Evolutionary conservation across 2,113 vertebrate species (phyloP).

Genomic region (Chloropsis hardwickii): DNA sequence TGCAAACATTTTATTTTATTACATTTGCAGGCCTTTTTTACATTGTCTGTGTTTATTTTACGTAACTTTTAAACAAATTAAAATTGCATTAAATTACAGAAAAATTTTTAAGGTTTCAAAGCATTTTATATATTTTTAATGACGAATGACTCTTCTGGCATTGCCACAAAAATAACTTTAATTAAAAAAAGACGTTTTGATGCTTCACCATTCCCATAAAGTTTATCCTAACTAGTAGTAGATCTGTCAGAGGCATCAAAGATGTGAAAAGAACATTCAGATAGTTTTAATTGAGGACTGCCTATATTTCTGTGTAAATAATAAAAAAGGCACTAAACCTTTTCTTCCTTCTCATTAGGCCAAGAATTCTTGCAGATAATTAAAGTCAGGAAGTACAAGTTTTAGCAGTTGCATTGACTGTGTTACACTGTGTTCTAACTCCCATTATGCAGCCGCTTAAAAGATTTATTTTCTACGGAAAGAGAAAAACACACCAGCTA

Average conservation of each 20-base stretch:
- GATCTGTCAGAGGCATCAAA: neutral
- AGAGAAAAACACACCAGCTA: neutral
- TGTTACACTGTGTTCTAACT: neutral
- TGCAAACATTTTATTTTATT: neutral
- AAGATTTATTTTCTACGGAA: neutral
- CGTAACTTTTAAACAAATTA: neutral
- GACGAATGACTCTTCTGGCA: neutral
- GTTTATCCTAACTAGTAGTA: neutral
- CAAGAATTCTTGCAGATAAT: conserved; percentile 42
- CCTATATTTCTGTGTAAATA: conserved; percentile 35
- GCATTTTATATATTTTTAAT: neutral
- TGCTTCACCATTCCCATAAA: neutral
- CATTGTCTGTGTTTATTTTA: neutral
- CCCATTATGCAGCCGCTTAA: neutral
- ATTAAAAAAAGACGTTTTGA: neutral
- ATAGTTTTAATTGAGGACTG: conserved; percentile 20
- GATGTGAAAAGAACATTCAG: neutral
- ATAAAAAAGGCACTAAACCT: conserved; percentile 28
- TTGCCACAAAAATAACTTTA: neutral
- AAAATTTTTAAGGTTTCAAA: neutral
- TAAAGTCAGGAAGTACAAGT: conserved; percentile 44
- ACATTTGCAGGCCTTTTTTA: conserved; percentile 2
- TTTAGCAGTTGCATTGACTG: conserved; percentile 27
- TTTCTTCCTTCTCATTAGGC: conserved; percentile 45
- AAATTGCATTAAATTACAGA: neutral